A percentile compares a stretch with the other conserved stretches of the same genome.
Evolutionary conservation across 2,113 vertebrate genomes (phyloP).

Genomic region (Chiloscyllium plagiosum): DNA sequence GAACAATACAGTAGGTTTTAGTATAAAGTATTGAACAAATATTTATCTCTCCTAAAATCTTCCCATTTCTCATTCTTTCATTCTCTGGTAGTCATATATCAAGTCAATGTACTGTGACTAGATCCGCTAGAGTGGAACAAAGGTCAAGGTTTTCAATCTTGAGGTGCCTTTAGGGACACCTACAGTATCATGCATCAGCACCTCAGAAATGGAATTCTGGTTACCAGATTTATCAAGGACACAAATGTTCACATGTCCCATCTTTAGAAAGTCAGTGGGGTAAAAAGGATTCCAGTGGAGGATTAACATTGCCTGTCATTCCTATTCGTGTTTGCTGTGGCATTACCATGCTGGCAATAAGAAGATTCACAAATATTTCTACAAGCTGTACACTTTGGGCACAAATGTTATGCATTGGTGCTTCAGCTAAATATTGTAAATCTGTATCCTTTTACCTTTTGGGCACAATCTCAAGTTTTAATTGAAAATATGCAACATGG

Average conservation of each 20-base stretch:
- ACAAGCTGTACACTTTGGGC: neutral
- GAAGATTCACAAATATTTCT: conserved; percentile 23
- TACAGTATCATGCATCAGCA: conserved; percentile 46
- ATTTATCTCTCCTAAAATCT: conserved; percentile 44
- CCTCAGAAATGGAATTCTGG: conserved; percentile 48
- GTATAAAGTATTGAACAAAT: conserved; percentile 45
- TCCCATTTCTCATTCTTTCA: conserved; percentile 40
- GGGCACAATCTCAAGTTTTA: neutral
- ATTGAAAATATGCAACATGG: neutral
- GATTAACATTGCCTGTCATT: conserved; percentile 30
- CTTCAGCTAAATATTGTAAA: too few relatives aligned
- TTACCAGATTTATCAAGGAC: conserved; percentile 45
- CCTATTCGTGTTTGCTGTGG: neutral
- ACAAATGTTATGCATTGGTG: neutral
- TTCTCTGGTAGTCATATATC: conserved; percentile 42
- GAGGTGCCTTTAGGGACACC: conserved; percentile 41
- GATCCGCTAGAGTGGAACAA: conserved; percentile 42
- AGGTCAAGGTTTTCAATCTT: conserved; percentile 50
- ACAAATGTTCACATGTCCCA: conserved; percentile 35
- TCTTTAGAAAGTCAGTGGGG: conserved; percentile 28
- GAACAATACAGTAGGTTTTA: conserved; percentile 41
- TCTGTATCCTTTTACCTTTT: neutral
- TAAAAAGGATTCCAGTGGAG: neutral
- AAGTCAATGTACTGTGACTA: conserved; percentile 43
- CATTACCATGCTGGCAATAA: neutral